Percentiles rank a stretch among this genome's conserved stretches.
Evolutionary conservation across 2,888 invertebrate species (phyloP).

Genomic region (Petrolisthes manimaculis): DNA sequence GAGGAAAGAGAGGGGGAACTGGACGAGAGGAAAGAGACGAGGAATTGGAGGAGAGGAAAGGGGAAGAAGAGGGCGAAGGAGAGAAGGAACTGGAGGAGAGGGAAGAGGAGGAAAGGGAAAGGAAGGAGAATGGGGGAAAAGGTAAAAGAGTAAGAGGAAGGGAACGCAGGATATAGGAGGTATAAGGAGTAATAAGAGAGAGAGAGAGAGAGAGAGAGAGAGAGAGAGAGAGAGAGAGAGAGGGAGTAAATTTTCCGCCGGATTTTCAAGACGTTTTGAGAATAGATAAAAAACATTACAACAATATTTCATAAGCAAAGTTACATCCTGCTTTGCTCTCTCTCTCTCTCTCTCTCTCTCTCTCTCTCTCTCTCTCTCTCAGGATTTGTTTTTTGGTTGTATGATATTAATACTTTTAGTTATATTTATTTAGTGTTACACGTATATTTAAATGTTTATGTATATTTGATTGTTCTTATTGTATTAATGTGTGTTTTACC

Average conservation of each 20-base stretch:
- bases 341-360: slow-evolving; percentile 10
- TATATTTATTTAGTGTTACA: no score
- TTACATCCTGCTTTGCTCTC: not conserved
- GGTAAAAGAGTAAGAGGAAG: not conserved
- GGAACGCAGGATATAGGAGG: not conserved
- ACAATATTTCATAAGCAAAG: not conserved
- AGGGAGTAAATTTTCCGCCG: not conserved
- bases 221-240: not conserved
- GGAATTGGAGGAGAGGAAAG: not conserved
- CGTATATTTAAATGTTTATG: no score
- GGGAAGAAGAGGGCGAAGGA: not conserved
- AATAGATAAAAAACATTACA: not conserved
- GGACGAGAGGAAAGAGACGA: not conserved
- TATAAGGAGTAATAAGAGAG: not conserved
- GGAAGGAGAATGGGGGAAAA: not conserved
- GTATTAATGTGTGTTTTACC: not conserved
- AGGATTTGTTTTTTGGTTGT: no score
- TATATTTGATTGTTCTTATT: no score
- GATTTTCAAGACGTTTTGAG: no score
- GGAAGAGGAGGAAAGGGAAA: not conserved
- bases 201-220: not conserved
- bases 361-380: not conserved
- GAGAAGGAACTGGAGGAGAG: not conserved
- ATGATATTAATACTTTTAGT: not conserved
- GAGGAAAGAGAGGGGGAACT: not conserved